phyloP scores from a whole-genome alignment of 2,888 invertebrate genomes.

The Salticus scenicus region DNA sequence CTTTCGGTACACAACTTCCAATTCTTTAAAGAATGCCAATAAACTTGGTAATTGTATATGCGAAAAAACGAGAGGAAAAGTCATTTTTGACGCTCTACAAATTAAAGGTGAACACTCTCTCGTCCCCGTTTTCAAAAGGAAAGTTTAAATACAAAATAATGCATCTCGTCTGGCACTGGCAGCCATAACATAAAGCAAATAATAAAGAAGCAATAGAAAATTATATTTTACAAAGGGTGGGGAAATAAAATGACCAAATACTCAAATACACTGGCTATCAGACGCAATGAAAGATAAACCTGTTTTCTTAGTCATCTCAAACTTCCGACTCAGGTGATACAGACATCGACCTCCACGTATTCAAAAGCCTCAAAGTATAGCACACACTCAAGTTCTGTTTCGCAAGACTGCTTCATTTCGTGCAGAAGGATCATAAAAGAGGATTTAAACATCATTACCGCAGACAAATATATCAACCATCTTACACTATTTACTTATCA shows the following conservation, averaged over 20 bases:
- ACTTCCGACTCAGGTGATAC: constrained; percentile 38
- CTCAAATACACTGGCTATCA: background rate
- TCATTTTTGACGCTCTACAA: background rate
- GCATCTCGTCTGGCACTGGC: no score
- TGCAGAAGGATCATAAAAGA: no score
- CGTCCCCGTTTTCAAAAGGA: background rate
- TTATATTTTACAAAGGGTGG: background rate
- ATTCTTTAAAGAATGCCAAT: no score
- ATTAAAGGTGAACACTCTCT: background rate
- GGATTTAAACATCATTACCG: no score
- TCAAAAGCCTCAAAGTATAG: background rate
- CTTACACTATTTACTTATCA: no score
- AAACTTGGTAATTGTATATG: background rate
- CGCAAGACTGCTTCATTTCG: constrained; percentile 18
- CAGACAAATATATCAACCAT: no score
- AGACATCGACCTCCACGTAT: constrained; percentile 49
- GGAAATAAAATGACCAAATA: no score
- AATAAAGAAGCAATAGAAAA: no score
- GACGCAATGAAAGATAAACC: constrained; percentile 18
- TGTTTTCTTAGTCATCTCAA: constrained; percentile 49
- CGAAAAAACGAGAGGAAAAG: background rate
- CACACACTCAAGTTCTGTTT: background rate
- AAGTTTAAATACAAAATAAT: no score
- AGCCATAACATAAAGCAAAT: no score
- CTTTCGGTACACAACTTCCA: no score